Base-by-base conservation (phyloP, 2,888 invertebrate species). In the Leucoma salicis region DNA sequence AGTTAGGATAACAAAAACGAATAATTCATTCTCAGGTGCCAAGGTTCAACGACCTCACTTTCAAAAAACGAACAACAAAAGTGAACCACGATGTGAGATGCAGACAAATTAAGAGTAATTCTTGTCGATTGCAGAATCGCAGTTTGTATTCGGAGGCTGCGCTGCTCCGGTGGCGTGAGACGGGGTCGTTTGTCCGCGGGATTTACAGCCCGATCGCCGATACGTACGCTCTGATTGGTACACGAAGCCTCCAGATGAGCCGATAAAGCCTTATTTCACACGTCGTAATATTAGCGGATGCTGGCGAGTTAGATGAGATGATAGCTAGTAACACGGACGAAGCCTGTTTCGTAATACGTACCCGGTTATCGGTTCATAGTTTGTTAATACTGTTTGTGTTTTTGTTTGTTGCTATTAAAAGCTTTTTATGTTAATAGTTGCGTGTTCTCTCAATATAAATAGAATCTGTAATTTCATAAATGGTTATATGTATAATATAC, bases 101-200 rank as follows among this genome's bases (percentile, higher is more conserved):
- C 37, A 21, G 43, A 43, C 43, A 43, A 43, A 43, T 43, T 29
- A 43, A 39, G 43, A 43, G 38, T 43, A 43, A 43, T 43, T 39
- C 18, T n/a, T 14, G 3, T 24, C 13, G 38, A 31, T 35, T 31
- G 34, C n/a, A 31, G n/a, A 12, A 2, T 35, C 18, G 37, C 36
- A 31, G 33, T 24, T 33, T 33, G 33, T 37, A 42, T 10, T 15
- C 29, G 24, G 14, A 11, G 15, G n/a, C 18, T 28, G 31, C 1
- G 21, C 8, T 11, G 27, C 1, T 14, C 15, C 37, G 25, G 39
- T 44, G 35, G 44, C 44, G 44, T 44, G 44, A 44, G 6, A 15
- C 13, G 14, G 24, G 37, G 47, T 66, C 67, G 65, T 64, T 64
- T 66, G 63, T 64, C 65, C 36, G 39, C 11, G 37, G 44, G 42